Evolutionary conservation across 1,140 invertebrate genomes (phyloP).

Genomic region (Drosophila pectinifera): DNA sequence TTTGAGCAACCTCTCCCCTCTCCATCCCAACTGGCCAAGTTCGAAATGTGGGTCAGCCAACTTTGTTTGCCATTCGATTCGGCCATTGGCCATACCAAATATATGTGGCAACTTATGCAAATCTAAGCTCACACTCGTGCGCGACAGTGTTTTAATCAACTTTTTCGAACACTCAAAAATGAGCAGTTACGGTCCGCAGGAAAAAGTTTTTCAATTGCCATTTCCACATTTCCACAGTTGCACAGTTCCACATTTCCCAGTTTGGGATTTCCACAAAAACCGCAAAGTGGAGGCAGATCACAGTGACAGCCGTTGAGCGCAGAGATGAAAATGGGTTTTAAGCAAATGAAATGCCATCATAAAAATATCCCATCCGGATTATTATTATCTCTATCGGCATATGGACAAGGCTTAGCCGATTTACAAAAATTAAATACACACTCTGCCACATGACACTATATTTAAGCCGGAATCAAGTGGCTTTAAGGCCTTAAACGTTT

Average conservation of each 20-base stretch:
- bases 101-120: conserved; percentile 43
- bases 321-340: conserved; percentile 36
- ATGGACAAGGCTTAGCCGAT: conserved; percentile 25
- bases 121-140: conserved; percentile 14
- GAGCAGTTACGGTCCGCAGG: conserved; percentile 17
- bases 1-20: conserved; percentile 38
- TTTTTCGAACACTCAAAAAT: conserved; percentile 57
- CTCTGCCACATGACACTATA: neutral
- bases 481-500: conserved; percentile 11
- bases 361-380: conserved; percentile 47
- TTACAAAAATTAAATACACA: conserved; percentile 2
- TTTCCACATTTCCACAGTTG: conserved; percentile 47
- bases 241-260: conserved; percentile 49
- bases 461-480: conserved; percentile 9
- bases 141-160: conserved; percentile 58
- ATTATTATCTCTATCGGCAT: conserved; percentile 49
- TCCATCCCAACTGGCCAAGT: conserved; percentile 4
- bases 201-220: conserved; percentile 70
- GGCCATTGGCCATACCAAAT: conserved; percentile 46
- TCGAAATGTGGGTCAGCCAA: conserved; percentile 64
- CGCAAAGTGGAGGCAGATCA: conserved; percentile 45
- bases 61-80: conserved; percentile 59
- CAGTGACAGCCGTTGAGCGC: conserved; percentile 3
- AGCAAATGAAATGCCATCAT: conserved; percentile 46
- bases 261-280: conserved; percentile 38